These are phyloP conservation scores for Lutjanus campechanus DNA, from an alignment of 2,797 vertebrate genomes.

Conservation along the genomic window DNA sequence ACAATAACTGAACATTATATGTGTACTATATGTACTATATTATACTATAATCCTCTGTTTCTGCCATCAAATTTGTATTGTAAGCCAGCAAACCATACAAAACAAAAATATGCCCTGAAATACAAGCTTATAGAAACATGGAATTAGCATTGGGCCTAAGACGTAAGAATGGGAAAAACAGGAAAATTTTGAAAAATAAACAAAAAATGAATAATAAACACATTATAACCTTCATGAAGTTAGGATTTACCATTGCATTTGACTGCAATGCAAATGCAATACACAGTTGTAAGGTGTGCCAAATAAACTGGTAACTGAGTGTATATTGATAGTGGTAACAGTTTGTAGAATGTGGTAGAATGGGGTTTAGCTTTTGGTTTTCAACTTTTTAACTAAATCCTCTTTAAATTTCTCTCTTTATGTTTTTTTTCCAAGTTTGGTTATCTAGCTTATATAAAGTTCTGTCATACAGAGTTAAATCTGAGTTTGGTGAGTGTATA, in stretches of 20 bases:
- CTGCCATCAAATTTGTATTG: no score
- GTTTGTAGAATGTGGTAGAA: not conserved
- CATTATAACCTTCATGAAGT: not conserved
- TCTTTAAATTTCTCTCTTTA: no score
- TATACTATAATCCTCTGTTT: no score
- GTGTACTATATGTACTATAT: no score
- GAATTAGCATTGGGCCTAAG: no score
- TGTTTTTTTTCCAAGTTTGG: slow-evolving; percentile 3
- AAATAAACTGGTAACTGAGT: not conserved
- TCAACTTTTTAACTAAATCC: not conserved
- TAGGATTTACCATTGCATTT: not conserved
- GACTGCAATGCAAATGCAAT: no score
- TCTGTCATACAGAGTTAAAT: not conserved
- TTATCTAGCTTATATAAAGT: slow-evolving; percentile 8
- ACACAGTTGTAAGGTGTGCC: not conserved
- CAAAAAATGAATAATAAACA: no score
- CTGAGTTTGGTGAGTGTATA: not conserved
- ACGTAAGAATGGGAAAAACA: no score
- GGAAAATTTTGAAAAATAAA: no score
- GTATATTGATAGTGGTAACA: not conserved
- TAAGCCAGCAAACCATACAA: no score
- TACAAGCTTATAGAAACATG: no score
- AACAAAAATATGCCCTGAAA: no score
- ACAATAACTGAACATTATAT: not conserved
- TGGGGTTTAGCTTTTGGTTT: not conserved